Base-by-base conservation (phyloP, 2,888 invertebrate species). In the Oeneis ivallda region DNA sequence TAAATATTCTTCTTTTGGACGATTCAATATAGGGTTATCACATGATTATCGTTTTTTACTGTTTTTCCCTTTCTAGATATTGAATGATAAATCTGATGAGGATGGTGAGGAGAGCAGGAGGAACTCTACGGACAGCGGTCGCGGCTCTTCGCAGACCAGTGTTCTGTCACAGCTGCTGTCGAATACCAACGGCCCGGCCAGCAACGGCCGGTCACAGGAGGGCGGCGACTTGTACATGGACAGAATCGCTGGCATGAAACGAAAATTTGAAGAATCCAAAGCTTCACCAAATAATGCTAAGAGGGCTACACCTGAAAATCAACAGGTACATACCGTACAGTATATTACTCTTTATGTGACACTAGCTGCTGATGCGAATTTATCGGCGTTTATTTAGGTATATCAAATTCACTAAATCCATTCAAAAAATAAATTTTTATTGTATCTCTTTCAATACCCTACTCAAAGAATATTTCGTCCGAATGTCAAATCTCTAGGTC, bases 41-140 rank as follows among this genome's bases (percentile, higher is more conserved):
- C 15, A n/a, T n/a, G n/a, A n/a, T 15, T 47, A 9, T 17, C 10
- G 15, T 66, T 54, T 67, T 17, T 54, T 17, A 37, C 10, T 41
- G 19, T 56, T 8, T 2, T 39, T 56, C 17, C 19, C 64, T 50
- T 71, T 85, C 84, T 81, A 96, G 96, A 93, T 97, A 83, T 90
- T 97, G 70, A 97, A 96, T 80, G 96, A 96, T 72, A 96, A 95
- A 85, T 95, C 94, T 67, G 96, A 96, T 75, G 96, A 96, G 74
- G 96, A 96, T 74, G 94, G 94, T 70, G 93, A 94, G 66, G 95
- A 95, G 70, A 88, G 88, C 72, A 91, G 93, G 74, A 92, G 86
- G 76, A 86, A 83, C 72, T 77, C 81, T 15, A 77, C 75, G 17
- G 85, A 85, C 15, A 75, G 76, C 7, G 76, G 76, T 19, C 80